These are phyloP conservation scores for Drosophila nasuta DNA, from an alignment of 1,140 invertebrate species.

Conservation along the genomic window DNA sequence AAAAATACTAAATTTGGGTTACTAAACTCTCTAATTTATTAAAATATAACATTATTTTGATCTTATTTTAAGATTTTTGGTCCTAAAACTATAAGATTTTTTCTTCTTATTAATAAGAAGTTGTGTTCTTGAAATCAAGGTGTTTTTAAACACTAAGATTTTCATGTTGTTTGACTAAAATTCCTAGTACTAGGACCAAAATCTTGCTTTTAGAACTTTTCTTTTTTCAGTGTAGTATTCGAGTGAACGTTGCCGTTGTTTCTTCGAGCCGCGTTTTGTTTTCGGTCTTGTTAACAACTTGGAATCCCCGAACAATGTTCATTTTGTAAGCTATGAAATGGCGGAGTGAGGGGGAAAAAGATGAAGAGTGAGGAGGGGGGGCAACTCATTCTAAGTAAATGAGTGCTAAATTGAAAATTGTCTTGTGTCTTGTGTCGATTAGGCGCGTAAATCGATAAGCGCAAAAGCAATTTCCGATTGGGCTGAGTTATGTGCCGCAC, in stretches of 20 bases:
- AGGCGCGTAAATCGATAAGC: constrained; percentile 78
- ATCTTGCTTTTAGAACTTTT: too few relatives aligned
- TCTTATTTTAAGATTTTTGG: too few relatives aligned
- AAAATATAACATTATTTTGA: too few relatives aligned
- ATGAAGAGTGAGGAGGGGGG: background rate
- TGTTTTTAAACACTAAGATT: too few relatives aligned
- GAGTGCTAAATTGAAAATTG: constrained; percentile 74
- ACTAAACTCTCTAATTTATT: too few relatives aligned
- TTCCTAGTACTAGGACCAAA: too few relatives aligned
- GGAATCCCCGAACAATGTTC: constrained; percentile 12
- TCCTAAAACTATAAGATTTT: too few relatives aligned
- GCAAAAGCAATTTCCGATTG: constrained; percentile 80
- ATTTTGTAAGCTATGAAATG: constrained; percentile 30
- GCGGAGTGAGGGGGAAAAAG: background rate
- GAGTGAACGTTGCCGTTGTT: constrained; percentile 49
- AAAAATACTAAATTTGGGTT: too few relatives aligned
- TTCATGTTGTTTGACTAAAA: too few relatives aligned
- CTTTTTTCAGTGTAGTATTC: background rate
- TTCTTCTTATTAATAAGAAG: too few relatives aligned
- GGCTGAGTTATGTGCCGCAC: constrained; percentile 73
- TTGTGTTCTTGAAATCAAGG: too few relatives aligned
- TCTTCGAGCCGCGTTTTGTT: constrained; percentile 29
- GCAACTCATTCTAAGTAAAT: constrained; percentile 36
- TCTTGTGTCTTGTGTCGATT: constrained; percentile 70
- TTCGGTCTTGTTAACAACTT: constrained; percentile 23